Evolutionary conservation across 2,113 vertebrate genomes (phyloP).

Genomic region (Podiceps cristatus): DNA sequence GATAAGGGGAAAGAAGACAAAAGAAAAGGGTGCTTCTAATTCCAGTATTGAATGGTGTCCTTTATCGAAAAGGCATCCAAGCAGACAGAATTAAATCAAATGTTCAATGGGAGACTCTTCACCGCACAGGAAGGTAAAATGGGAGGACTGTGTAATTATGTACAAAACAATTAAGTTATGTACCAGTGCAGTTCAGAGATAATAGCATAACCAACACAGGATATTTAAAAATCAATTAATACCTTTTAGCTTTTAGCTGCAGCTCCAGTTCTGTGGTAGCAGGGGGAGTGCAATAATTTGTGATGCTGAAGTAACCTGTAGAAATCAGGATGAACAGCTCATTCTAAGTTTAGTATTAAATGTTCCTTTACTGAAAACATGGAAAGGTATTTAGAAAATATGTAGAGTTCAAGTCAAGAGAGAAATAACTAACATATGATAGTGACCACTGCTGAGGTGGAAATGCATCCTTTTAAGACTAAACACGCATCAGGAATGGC

Average conservation of each 20-base stretch:
- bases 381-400: neutral
- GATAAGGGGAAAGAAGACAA: neutral
- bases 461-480: neutral
- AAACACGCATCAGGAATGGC: neutral
- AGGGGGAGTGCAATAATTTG: neutral
- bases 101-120: constrained; percentile 43
- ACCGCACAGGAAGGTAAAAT: constrained; percentile 56
- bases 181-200: constrained; percentile 4
- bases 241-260: neutral
- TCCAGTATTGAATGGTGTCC: constrained; percentile 37
- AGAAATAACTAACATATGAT: neutral
- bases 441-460: neutral
- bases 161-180: constrained; percentile 53
- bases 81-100: constrained; percentile 62
- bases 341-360: neutral
- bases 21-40: constrained; percentile 61
- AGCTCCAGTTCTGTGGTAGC: neutral
- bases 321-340: neutral
- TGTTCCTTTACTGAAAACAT: neutral
- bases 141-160: constrained; percentile 23
- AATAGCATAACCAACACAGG: neutral
- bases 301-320: neutral
- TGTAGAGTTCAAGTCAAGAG: neutral
- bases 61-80: constrained; percentile 71
- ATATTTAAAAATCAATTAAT: neutral